Evolutionary conservation across 2,113 vertebrate species (phyloP).

Genomic region (Caretta caretta): DNA sequence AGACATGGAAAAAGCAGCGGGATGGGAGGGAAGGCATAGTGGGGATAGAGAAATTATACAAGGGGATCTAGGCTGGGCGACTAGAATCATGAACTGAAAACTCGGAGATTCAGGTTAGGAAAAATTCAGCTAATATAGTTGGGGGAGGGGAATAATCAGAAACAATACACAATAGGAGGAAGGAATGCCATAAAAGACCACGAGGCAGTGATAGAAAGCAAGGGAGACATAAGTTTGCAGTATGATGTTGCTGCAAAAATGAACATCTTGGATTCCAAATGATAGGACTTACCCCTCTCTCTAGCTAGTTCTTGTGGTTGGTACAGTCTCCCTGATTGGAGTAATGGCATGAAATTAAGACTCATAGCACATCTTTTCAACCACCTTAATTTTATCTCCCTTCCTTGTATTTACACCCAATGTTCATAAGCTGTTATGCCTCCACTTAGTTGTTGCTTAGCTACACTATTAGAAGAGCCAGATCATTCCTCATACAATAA

Average conservation of each 20-base stretch:
- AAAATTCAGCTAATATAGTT: neutral
- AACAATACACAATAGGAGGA: neutral
- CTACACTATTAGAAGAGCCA: neutral
- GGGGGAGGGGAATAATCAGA: neutral
- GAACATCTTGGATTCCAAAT: neutral
- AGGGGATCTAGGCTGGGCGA: neutral
- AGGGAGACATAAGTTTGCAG: neutral
- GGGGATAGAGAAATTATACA: neutral
- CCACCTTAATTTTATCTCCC: conserved; percentile 21
- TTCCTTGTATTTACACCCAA: neutral
- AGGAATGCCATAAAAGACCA: neutral
- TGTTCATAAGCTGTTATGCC: rapidly evolving
- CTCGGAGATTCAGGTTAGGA: neutral
- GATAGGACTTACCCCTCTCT: neutral
- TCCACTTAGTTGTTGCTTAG: neutral
- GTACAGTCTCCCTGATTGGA: neutral
- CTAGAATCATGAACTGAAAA: neutral
- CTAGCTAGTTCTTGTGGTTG: neutral
- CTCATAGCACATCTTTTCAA: neutral
- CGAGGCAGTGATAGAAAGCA: neutral
- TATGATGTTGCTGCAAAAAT: neutral
- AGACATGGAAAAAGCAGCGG: neutral
- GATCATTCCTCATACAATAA: neutral
- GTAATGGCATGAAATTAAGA: conserved; percentile 10
- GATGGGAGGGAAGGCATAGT: neutral